Percentiles rank a stretch among this genome's conserved stretches.
Evolutionary conservation across 2,113 vertebrate genomes (phyloP).

Genomic region (Vombatus ursinus): DNA sequence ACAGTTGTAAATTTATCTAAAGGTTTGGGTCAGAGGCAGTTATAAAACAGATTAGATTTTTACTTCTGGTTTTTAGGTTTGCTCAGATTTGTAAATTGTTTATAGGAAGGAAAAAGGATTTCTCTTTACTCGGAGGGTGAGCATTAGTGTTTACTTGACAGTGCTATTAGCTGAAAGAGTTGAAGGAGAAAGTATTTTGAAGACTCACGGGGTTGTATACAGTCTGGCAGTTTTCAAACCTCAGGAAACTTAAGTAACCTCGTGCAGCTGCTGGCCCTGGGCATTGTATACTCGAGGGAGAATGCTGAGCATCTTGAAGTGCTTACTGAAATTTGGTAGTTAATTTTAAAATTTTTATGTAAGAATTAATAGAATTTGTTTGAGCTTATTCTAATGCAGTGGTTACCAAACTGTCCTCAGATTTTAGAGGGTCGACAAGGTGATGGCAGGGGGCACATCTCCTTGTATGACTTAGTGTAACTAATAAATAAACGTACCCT

Average conservation of each 20-base stretch:
- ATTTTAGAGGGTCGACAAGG: not conserved
- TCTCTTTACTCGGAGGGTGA: not conserved
- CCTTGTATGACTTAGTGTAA: not conserved
- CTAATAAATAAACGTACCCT: not conserved
- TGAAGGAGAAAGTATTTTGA: not conserved
- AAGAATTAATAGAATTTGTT: not conserved
- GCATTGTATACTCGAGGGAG: not conserved
- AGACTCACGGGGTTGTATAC: not conserved
- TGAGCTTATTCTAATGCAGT: not conserved
- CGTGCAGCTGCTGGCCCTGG: not conserved
- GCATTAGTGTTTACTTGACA: slow-evolving; percentile 34
- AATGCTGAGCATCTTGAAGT: not conserved
- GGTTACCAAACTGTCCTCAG: not conserved
- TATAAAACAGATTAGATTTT: slow-evolving; percentile 43
- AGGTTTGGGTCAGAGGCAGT: not conserved
- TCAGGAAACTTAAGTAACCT: slow-evolving; percentile 22
- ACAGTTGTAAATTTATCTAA: not conserved
- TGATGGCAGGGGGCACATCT: not conserved
- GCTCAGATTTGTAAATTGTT: not conserved
- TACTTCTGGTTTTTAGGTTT: slow-evolving; percentile 33
- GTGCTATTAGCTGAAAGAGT: not conserved
- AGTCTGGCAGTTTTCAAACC: slow-evolving; percentile 10
- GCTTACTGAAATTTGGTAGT: not conserved
- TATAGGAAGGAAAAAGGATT: slow-evolving; percentile 12
- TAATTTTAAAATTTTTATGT: not conserved